These are phyloP conservation scores for Sander vitreus DNA, from an alignment of 2,113 vertebrate species.

Conservation along the genomic window DNA sequence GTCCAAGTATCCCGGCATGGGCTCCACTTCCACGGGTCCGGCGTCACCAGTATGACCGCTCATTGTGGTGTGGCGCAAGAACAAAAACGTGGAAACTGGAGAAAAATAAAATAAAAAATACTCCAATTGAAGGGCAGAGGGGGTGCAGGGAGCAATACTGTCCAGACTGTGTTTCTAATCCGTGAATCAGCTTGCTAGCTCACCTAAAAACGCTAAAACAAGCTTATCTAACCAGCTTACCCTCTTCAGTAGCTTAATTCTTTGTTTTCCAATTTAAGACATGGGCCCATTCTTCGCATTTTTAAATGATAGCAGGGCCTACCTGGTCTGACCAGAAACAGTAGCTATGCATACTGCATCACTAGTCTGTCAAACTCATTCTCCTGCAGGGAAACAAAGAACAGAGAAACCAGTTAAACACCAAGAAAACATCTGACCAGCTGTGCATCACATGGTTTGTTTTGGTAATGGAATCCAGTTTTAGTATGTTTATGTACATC, in stretches of 20 bases:
- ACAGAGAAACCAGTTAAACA: constrained; percentile 19
- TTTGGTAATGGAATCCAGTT: constrained; percentile 33
- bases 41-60: constrained; percentile 57
- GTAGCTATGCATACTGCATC: constrained; percentile 86
- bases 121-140: constrained; percentile 26
- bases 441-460: constrained; percentile 32
- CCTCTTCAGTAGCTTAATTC: constrained; percentile 75
- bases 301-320: constrained; percentile 36
- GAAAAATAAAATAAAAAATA: background rate
- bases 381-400: constrained; percentile 83
- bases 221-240: constrained; percentile 78
- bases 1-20: constrained; percentile 90
- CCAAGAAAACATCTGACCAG: constrained; percentile 22
- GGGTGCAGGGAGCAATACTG: constrained; percentile 14
- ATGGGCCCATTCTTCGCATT: constrained; percentile 31
- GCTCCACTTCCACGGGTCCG: constrained; percentile 81
- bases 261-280: constrained; percentile 78
- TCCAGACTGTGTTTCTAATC: constrained; percentile 59
- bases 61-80: constrained; percentile 58
- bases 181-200: constrained; percentile 52
- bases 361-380: constrained; percentile 94
- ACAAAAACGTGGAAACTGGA: no score
- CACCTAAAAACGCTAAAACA: constrained; percentile 52
- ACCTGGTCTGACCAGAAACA: background rate
- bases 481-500: constrained; percentile 58